Conservation (phyloP, 2,888 invertebrate genomes). For the Agrotis ipsilon region DNA sequence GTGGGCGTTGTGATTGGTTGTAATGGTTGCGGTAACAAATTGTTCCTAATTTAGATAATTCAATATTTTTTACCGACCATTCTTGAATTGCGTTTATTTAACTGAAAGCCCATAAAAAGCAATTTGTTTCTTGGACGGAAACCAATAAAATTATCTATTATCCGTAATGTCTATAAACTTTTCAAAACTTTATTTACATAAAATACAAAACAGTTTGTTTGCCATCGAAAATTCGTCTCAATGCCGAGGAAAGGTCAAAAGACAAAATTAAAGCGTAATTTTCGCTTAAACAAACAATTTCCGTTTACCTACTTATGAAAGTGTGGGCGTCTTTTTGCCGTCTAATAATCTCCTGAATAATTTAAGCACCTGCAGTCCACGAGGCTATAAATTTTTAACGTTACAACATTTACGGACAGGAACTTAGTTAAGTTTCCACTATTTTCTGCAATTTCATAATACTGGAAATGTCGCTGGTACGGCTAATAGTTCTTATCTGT, state of each 20-base stretch:
- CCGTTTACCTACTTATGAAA: conserved; percentile 52
- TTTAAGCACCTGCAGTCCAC: conserved; percentile 64
- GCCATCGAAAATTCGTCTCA: conserved; percentile 29
- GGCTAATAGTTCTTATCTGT: conserved; percentile 75
- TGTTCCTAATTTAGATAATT: conserved; percentile 62
- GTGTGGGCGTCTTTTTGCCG: conserved; percentile 55
- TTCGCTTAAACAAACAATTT: conserved; percentile 58
- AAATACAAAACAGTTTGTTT: conserved; percentile 54
- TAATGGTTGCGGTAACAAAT: conserved; percentile 64
- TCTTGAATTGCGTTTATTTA: conserved; percentile 45
- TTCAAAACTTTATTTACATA: conserved; percentile 51
- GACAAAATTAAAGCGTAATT: conserved; percentile 49
- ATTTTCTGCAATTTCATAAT: conserved; percentile 71
- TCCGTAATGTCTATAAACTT: conserved; percentile 33
- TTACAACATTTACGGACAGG: conserved; percentile 58
- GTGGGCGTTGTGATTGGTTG: conserved; percentile 63
- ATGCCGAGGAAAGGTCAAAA: conserved; percentile 43
- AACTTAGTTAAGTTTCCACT: conserved; percentile 52
- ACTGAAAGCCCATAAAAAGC: conserved; percentile 36
- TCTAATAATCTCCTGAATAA: conserved; percentile 60
- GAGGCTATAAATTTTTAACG: conserved; percentile 64
- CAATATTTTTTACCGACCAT: conserved; percentile 61
- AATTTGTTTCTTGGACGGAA: conserved; percentile 42
- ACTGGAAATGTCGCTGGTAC: conserved; percentile 70
- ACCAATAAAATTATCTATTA: conserved; percentile 42